Evolutionary conservation across 2,113 vertebrate species (phyloP).

Genomic region (Mormoops blainvillei): DNA sequence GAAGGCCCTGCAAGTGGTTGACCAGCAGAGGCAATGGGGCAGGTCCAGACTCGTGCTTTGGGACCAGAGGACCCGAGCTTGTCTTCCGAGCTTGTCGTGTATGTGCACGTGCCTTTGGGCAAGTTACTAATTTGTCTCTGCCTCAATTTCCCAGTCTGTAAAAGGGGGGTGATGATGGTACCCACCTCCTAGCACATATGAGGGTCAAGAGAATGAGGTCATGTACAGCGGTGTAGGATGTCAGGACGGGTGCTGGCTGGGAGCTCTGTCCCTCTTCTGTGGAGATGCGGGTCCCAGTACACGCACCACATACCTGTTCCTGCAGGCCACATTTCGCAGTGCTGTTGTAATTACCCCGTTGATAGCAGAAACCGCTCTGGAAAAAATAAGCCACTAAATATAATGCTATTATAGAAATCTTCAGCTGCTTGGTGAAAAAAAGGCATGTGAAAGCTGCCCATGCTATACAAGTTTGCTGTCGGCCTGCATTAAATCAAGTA

Average conservation of each 20-base stretch:
- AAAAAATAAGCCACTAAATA: neutral
- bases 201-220: neutral
- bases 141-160: neutral
- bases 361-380: neutral
- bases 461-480: neutral
- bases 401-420: neutral
- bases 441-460: neutral
- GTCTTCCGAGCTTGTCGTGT: neutral
- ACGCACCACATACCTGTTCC: neutral
- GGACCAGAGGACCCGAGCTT: neutral
- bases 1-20: neutral
- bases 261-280: neutral
- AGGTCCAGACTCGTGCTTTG: neutral
- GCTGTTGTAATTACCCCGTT: too few relatives aligned
- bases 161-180: neutral
- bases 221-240: neutral
- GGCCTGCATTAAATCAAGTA: neutral
- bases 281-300: neutral
- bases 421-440: neutral
- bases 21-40: rapidly evolving
- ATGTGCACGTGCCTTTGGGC: neutral
- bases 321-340: neutral
- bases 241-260: neutral
- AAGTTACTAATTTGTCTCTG: neutral
- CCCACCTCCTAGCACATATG: neutral